phyloP scores from a whole-genome alignment of 92 coral and sea anemone species.

The Virgularia gustaviana region DNA sequence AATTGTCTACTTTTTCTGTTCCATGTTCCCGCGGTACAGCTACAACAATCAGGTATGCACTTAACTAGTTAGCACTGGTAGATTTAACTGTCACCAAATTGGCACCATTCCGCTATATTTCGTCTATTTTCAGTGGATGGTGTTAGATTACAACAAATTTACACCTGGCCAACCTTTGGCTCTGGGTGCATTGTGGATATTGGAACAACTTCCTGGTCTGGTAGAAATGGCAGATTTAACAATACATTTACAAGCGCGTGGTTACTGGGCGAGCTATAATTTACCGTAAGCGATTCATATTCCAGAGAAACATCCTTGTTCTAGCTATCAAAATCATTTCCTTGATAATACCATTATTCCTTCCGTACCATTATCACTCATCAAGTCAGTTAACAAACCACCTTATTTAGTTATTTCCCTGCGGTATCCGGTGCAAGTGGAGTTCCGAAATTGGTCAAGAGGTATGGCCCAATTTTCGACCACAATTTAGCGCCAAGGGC shows the following conservation, averaged over 20 bases:
- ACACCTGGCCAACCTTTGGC: constrained; percentile 64
- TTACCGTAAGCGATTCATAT: constrained; percentile 61
- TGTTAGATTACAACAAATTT: constrained; percentile 78
- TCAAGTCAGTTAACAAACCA: no score
- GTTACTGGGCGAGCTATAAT: constrained; percentile 91
- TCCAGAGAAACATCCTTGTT: no score
- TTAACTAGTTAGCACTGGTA: no score
- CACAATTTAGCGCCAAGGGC: constrained; percentile 39
- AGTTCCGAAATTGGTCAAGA: constrained; percentile 28
- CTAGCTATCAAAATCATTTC: neutral
- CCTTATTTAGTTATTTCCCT: constrained; percentile 22
- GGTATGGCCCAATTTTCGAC: constrained; percentile 48
- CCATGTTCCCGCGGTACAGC: no score
- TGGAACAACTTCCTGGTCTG: constrained; percentile 84
- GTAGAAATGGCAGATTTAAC: constrained; percentile 80
- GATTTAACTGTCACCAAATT: no score
- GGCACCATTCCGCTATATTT: no score
- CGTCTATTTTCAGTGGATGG: constrained; percentile 86
- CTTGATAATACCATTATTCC: no score
- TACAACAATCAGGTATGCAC: no score
- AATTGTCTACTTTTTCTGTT: no score
- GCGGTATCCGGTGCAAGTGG: constrained; percentile 41
- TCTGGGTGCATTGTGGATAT: constrained; percentile 67
- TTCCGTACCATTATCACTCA: neutral
- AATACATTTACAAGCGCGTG: constrained; percentile 61